phyloP scores from a whole-genome alignment of 1,140 invertebrate genomes.

The Epicauta chinensis region DNA sequence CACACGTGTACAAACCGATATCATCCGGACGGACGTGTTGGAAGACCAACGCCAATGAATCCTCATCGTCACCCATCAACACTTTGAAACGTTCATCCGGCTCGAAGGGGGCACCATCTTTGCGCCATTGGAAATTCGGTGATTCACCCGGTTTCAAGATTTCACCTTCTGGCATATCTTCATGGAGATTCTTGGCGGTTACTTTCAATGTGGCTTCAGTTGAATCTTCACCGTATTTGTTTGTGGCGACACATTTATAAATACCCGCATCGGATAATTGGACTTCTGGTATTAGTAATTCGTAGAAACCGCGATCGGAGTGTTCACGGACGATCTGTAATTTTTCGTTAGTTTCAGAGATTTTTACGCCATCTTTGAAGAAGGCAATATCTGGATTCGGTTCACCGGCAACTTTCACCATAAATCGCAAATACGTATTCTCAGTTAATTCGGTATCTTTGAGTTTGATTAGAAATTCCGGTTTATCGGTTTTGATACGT shows the following conservation, averaged over 20 bases:
- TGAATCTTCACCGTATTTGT: conserved; percentile 71
- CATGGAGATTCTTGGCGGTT: conserved; percentile 73
- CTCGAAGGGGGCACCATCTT: conserved; percentile 83
- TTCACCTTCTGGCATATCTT: conserved; percentile 59
- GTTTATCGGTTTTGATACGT: conserved; percentile 62
- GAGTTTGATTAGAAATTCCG: conserved; percentile 73
- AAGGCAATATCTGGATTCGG: conserved; percentile 80
- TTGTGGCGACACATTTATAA: conserved; percentile 83
- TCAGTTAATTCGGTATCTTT: conserved; percentile 82
- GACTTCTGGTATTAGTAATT: conserved; percentile 82
- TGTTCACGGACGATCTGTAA: conserved; percentile 68
- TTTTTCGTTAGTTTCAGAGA: conserved; percentile 61
- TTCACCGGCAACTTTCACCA: conserved; percentile 82
- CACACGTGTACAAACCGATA: conserved; percentile 90
- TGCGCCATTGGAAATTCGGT: conserved; percentile 82
- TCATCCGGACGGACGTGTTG: conserved; percentile 91
- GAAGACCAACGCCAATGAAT: conserved; percentile 85
- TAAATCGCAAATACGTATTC: conserved; percentile 81
- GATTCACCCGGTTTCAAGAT: conserved; percentile 69
- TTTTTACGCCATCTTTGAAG: conserved; percentile 76
- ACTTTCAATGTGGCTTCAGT: conserved; percentile 74
- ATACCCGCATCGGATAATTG: conserved; percentile 73
- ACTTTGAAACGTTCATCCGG: conserved; percentile 93
- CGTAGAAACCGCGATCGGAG: conserved; percentile 79
- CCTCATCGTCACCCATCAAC: conserved; percentile 85